phyloP scores from a whole-genome alignment of 2,797 vertebrate species.

The Thripadectes ignobilis region DNA sequence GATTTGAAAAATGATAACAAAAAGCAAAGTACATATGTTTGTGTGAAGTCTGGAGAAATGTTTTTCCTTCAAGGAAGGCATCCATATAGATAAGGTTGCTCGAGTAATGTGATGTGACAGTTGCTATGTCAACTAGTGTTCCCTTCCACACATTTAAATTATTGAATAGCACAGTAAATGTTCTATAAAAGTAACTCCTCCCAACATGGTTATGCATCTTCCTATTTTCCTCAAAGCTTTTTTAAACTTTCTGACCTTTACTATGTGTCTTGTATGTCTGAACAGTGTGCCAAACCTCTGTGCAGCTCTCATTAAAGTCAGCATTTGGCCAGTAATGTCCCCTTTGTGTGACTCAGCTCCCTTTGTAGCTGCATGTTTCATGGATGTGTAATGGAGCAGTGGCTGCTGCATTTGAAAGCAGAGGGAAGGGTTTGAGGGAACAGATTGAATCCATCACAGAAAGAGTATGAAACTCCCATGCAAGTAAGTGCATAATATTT shows the following conservation, averaged over 20 bases:
- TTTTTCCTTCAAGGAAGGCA: slow-evolving; percentile 67
- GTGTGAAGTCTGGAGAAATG: slow-evolving; percentile 50
- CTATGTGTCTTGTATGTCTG: slow-evolving; percentile 13
- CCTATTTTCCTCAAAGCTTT: slow-evolving; percentile 49
- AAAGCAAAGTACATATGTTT: slow-evolving; percentile 54
- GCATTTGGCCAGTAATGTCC: neutral
- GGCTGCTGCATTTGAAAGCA: slow-evolving; percentile 10
- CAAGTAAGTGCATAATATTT: slow-evolving; percentile 25
- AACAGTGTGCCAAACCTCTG: neutral
- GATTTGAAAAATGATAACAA: slow-evolving; percentile 43
- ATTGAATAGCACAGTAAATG: slow-evolving; percentile 63
- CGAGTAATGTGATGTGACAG: slow-evolving; percentile 70
- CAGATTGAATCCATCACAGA: slow-evolving; percentile 50
- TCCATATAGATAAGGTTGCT: slow-evolving; percentile 66
- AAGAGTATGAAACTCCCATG: slow-evolving; percentile 40
- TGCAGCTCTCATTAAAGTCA: neutral
- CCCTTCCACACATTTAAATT: slow-evolving; percentile 60
- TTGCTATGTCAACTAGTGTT: slow-evolving; percentile 71
- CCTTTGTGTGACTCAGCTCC: slow-evolving; percentile 47
- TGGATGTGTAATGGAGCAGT: slow-evolving; percentile 57
- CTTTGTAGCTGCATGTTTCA: slow-evolving; percentile 45
- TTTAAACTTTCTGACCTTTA: slow-evolving; percentile 36
- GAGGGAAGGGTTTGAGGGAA: neutral
- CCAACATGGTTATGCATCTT: slow-evolving; percentile 40
- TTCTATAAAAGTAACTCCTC: slow-evolving; percentile 58